These are phyloP conservation scores for Tragelaphus buxtoni DNA, from an alignment of 2,113 vertebrate species.

Conservation along the genomic window DNA sequence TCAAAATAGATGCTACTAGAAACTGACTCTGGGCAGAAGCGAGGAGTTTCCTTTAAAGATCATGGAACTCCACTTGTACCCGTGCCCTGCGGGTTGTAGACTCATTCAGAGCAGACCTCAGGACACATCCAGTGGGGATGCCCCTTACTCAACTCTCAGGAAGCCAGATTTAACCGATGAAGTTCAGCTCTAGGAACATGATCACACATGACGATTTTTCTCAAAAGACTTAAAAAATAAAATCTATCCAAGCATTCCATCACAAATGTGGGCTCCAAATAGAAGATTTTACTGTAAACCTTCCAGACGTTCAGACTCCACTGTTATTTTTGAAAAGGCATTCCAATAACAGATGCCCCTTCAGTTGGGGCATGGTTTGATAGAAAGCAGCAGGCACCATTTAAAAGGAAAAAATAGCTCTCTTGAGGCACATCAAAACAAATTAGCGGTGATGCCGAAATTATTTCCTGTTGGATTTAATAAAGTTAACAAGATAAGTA, in stretches of 20 bases:
- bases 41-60: neutral
- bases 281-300: constrained; percentile 65
- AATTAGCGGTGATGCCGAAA: constrained; percentile 60
- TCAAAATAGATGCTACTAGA: neutral
- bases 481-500: constrained; percentile 63
- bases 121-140: neutral
- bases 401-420: constrained; percentile 19
- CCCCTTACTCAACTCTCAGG: neutral
- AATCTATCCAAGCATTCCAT: constrained; percentile 31
- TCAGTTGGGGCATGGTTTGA: constrained; percentile 51
- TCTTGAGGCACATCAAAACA: constrained; percentile 55
- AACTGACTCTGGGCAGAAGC: neutral
- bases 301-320: constrained; percentile 64
- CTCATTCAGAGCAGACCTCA: neutral
- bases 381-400: constrained; percentile 63
- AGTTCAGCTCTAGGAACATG: constrained; percentile 14
- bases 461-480: constrained; percentile 61
- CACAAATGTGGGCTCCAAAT: constrained; percentile 36
- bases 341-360: constrained; percentile 71
- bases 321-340: constrained; percentile 66
- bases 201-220: constrained; percentile 32
- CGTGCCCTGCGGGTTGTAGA: neutral
- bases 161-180: neutral
- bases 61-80: neutral
- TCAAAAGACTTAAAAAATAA: constrained; percentile 58